Percentiles rank a stretch among this genome's conserved stretches.
These are phyloP conservation scores for Protosalanx chinensis DNA, from an alignment of 2,797 vertebrate genomes.

Conservation along the genomic window DNA sequence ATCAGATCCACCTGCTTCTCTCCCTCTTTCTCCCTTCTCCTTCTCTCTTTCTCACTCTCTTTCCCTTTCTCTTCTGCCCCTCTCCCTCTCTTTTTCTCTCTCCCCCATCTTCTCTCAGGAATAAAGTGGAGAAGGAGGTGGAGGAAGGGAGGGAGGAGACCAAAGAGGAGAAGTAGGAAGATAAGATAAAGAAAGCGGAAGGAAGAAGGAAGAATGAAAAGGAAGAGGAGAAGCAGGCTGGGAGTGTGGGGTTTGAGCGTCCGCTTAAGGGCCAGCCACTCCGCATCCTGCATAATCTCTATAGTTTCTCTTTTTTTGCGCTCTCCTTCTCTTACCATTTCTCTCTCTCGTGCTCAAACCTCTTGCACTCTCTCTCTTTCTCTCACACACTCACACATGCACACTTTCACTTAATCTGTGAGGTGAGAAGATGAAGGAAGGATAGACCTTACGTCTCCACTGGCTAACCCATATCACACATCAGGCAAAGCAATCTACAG, in stretches of 20 bases:
- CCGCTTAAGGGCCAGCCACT: too few species aligned
- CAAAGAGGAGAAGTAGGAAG: too few species aligned
- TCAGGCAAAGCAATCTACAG: neutral
- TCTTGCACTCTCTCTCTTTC: neutral
- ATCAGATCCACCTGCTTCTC: neutral
- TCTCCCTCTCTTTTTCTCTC: neutral
- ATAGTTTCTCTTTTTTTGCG: neutral
- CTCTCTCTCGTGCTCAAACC: neutral
- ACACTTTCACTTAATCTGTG: neutral
- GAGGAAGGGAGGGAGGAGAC: too few species aligned
- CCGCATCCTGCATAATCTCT: neutral
- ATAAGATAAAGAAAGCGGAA: too few species aligned
- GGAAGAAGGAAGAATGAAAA: too few species aligned
- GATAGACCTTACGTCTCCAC: neutral
- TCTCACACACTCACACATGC: neutral
- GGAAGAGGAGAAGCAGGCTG: too few species aligned
- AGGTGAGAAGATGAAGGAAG: too few species aligned
- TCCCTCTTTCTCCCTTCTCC: conserved; percentile 2
- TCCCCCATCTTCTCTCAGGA: neutral
- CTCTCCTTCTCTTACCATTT: neutral
- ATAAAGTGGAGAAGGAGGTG: too few species aligned
- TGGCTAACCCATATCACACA: neutral
- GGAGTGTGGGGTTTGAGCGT: too few species aligned
- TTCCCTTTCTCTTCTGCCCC: neutral
- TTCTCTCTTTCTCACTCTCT: neutral